Percentiles rank a stretch among this genome's conserved stretches.
Conservation (phyloP, 2,113 vertebrate species). For the Caloenas nicobarica region DNA sequence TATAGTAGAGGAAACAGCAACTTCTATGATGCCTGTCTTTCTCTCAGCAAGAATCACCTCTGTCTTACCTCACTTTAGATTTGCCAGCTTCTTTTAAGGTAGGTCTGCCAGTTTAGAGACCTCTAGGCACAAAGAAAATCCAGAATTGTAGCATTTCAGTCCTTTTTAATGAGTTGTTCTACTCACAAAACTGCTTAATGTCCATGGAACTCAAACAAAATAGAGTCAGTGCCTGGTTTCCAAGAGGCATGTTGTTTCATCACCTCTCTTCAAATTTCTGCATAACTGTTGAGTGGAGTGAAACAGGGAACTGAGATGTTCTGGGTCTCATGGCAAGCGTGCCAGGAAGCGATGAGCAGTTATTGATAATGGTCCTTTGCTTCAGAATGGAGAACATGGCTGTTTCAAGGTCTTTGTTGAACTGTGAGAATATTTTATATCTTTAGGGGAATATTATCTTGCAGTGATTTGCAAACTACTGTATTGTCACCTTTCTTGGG, state of each 20-base stretch:
- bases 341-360: background rate
- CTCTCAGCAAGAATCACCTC: conserved; percentile 23
- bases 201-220: background rate
- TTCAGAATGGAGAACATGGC: background rate
- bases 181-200: background rate
- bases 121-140: background rate
- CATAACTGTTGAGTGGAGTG: background rate
- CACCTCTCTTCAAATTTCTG: background rate
- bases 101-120: background rate
- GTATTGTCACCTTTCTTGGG: background rate
- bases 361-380: background rate
- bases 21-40: conserved; percentile 20
- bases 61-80: background rate
- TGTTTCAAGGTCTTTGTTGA: background rate
- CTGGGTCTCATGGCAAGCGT: background rate
- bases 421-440: background rate
- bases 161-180: background rate
- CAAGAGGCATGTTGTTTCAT: background rate
- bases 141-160: background rate
- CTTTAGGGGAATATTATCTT: background rate
- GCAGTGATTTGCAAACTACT: background rate
- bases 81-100: conserved; percentile 16
- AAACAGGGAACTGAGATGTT: background rate
- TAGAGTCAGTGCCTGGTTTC: background rate
- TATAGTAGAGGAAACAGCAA: conserved; percentile 29